phyloP scores from a whole-genome alignment of 2,113 vertebrate species.

The Oceanodroma tethys region DNA sequence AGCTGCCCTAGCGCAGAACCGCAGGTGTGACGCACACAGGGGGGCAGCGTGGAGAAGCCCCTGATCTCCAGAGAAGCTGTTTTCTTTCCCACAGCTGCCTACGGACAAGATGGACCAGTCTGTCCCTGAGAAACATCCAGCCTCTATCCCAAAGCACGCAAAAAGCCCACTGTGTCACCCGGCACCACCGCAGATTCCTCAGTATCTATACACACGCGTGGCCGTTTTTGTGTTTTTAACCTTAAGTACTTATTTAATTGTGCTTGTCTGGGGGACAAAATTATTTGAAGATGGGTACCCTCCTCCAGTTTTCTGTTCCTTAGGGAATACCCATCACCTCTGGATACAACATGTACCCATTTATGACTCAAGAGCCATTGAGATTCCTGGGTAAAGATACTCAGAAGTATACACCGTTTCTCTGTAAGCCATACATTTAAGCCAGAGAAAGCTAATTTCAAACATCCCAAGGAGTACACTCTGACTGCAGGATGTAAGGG shows the following conservation, averaged over 20 bases:
- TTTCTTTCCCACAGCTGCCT: not conserved
- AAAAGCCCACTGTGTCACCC: fast-evolving
- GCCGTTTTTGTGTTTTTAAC: not conserved
- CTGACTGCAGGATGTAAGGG: not conserved
- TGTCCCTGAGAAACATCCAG: not conserved
- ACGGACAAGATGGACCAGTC: not conserved
- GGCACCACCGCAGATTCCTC: not conserved
- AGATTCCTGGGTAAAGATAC: not conserved
- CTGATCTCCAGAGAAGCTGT: not conserved
- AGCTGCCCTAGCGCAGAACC: fast-evolving
- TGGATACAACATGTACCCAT: fast-evolving
- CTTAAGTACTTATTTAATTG: not conserved
- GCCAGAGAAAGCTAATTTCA: not conserved
- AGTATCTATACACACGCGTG: fast-evolving
- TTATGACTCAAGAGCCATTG: not conserved
- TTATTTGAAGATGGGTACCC: no score
- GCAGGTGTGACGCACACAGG: not conserved
- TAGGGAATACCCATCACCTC: not conserved
- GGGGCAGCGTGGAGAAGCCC: not conserved
- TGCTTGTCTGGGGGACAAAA: not conserved
- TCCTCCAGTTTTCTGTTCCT: not conserved
- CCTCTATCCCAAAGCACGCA: not conserved
- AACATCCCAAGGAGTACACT: fast-evolving
- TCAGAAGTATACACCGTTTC: fast-evolving
- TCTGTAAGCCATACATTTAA: fast-evolving